Evolutionary conservation across 2,888 invertebrate genomes (phyloP), one percentile per base, ranked within the genome.

Genomic region (Oeneis ivallda): DNA sequence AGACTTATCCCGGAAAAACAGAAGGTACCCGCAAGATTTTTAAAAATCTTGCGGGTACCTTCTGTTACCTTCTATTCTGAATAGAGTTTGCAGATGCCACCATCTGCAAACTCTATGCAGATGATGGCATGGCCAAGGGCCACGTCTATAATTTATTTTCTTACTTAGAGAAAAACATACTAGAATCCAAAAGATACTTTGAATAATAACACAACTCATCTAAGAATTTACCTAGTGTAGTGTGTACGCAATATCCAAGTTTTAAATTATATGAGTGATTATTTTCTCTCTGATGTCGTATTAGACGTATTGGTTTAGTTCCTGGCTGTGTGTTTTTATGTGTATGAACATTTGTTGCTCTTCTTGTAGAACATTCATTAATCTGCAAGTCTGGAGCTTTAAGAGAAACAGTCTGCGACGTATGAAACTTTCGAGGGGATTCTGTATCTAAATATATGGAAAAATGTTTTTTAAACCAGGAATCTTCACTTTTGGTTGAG

Each of bases 401-500:
- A 4, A 88, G 70, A 5, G 81, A 72, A 0, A 87, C 80, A 0
- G 79, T 85, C 69, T 89, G 82, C 0, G 82, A 79, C 0, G 83
- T 81, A 50, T 86, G 85, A 65, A 75, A 87, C 64, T 86, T 87
- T 64, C 79, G 86, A 1, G 83, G 81, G 1, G 84, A 78, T 9
- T 75, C 79, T 26, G 74, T 81, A 50, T 88, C 87, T 15, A 85
- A 73, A 57, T 83, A 85, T 13, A 88, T 61, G 64, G 83, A 84
- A 65, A 89, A 89, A 75, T 89, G 85, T 65, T 82, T 88, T 64
- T 81, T 86, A 63, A 89, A 85, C 89, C 89, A 89, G 0, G 85
- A 85, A 43, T 86, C 85, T 15, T 86, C 84, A 61, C 77, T 85
- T 74, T 84, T 87, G 1, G 86, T 86, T 0, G 87, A 82, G n/a